Percentiles rank a stretch among this genome's conserved stretches.
Conservation (phyloP, 2,797 vertebrate species). For the Manis pentadactyla region DNA sequence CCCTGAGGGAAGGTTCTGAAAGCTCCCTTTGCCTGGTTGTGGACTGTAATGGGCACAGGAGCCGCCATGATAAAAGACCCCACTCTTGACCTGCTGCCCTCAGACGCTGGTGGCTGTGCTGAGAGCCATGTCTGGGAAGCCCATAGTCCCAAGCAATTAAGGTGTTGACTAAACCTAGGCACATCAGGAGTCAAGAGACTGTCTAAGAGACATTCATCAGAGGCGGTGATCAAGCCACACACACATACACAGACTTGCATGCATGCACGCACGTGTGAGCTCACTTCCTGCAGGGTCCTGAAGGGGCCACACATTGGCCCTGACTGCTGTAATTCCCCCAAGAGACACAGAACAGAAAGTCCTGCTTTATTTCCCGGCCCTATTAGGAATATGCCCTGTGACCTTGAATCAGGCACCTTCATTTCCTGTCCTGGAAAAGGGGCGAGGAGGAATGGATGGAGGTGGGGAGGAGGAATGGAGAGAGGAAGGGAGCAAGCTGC, state of each 20-base stretch:
- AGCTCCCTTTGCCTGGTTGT: background rate
- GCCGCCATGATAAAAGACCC: background rate
- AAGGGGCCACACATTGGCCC: background rate
- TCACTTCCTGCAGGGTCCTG: background rate
- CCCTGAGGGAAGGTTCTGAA: background rate
- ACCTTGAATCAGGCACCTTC: conserved; percentile 30
- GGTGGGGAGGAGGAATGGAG: background rate
- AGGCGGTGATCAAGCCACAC: background rate
- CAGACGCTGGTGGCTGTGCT: background rate
- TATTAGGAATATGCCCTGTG: background rate
- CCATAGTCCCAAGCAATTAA: rapidly evolving
- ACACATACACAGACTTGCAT: too few species aligned
- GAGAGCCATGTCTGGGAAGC: background rate
- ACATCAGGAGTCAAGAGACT: rapidly evolving
- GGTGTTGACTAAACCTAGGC: background rate
- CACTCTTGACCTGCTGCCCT: background rate
- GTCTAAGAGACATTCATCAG: background rate
- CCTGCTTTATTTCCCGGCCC: background rate
- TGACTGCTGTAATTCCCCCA: background rate
- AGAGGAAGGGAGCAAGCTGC: background rate
- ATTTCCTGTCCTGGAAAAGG: background rate
- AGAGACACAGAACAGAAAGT: background rate
- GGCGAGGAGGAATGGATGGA: background rate
- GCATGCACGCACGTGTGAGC: too few species aligned
- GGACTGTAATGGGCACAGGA: background rate